Evolutionary conservation across 2,797 vertebrate species (phyloP).

Genomic region (Meda fulgida): DNA sequence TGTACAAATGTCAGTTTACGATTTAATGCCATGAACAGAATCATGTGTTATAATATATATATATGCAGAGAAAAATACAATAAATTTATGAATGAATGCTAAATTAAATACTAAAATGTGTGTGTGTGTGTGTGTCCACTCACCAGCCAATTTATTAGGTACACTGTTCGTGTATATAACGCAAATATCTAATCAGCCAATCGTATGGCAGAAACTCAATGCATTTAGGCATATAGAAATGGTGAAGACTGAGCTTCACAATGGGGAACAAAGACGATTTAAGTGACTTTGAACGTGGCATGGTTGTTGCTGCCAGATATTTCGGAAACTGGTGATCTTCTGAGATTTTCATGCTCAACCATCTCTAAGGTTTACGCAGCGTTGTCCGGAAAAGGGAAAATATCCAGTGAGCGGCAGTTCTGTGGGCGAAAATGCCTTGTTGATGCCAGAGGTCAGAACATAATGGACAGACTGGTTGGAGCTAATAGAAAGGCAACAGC

Average conservation of each 20-base stretch:
- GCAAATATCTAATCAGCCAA: not conserved
- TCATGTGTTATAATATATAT: too few relatives aligned
- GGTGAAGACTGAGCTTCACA: too few relatives aligned
- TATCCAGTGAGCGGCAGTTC: not conserved
- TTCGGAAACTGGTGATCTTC: not conserved
- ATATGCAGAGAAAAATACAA: too few relatives aligned
- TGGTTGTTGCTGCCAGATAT: not conserved
- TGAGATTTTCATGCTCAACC: not conserved
- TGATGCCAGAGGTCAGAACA: constrained; percentile 57
- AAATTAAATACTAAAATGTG: too few relatives aligned
- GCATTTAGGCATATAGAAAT: not conserved
- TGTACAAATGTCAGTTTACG: not conserved
- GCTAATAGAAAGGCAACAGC: constrained; percentile 52
- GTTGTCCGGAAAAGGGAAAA: constrained; percentile 35
- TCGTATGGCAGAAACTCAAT: not conserved
- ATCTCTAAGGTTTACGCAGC: not conserved
- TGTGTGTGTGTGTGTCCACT: too few relatives aligned
- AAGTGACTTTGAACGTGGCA: not conserved
- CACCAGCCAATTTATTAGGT: too few relatives aligned
- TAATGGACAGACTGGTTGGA: constrained; percentile 46
- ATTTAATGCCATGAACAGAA: not conserved
- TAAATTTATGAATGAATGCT: too few relatives aligned
- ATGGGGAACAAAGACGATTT: not conserved
- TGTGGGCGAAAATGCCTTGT: constrained; percentile 41
- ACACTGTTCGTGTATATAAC: not conserved